Base-by-base conservation (phyloP, 2,888 invertebrate species). In the Sepiola atlantica region DNA sequence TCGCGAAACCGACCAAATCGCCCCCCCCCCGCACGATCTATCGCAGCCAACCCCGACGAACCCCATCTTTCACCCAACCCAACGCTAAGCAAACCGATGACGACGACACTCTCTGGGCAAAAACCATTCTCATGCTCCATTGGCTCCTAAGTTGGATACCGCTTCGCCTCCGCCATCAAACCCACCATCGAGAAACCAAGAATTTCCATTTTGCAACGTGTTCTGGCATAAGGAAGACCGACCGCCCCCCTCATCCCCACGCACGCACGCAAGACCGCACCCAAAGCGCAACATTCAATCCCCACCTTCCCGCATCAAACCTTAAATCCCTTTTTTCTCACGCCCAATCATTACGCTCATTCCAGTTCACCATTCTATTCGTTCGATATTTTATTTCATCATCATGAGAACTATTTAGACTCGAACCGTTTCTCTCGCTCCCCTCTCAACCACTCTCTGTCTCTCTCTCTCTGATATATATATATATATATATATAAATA, bases 151-250 rank as follows among this genome's bases (percentile, higher is more conserved):
- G 77, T 77, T 77, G 77, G 77, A n/a, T 77, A n/a, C n/a, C 77
- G 77, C 32, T 77, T n/a, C 77, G n/a, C 32, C 77, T n/a, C 77
- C 32, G 16, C 77, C 77, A 77, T n/a, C 77, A 77, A 77, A n/a
- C 16, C n/a, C 32, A 18, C 77, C 77, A 32, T n/a, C 32, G 77
- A n/a, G 77, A n/a, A 77, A 77, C 77, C 14, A n/a, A 4, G 77
- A 45, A 77, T 77, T 77, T 77, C 77, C 77, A 77, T 77, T 77
- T 77, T 32, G 77, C 77, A 77, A 77, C 77, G 77, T 77, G 77
- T n/a, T 77, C 77, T n/a, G 77, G 77, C n/a, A 77, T 77, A 77
- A 77, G 77, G 32, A 32, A 77, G 10, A 77, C n/a, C 77, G 45
- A 45, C 45, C 10, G 10, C 3, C n/a, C 28, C 12, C 61, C 21